phyloP scores from a whole-genome alignment of 2,113 vertebrate genomes.

The Saimiri boliviensis region DNA sequence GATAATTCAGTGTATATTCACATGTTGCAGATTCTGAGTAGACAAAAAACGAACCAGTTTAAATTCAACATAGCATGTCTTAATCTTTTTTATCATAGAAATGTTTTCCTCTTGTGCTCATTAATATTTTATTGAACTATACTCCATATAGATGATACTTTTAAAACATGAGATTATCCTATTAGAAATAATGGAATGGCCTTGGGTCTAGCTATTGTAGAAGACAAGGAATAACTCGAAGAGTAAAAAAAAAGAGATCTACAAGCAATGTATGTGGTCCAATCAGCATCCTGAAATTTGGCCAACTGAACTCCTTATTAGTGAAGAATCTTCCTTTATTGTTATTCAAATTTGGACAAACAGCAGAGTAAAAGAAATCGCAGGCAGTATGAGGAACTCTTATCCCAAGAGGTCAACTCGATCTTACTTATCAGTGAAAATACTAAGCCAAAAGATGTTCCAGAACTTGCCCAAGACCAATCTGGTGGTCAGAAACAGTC shows the following conservation, averaged over 20 bases:
- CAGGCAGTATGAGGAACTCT: rapidly evolving
- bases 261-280: background rate
- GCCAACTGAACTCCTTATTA: background rate
- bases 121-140: background rate
- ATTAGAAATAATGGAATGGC: background rate
- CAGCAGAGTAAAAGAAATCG: background rate
- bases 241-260: background rate
- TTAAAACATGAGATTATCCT: background rate
- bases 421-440: background rate
- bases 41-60: background rate
- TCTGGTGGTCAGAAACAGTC: background rate
- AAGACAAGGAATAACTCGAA: background rate
- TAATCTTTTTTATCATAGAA: background rate
- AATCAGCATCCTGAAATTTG: background rate
- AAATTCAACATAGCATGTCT: background rate
- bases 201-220: background rate
- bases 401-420: background rate
- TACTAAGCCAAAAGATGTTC: background rate
- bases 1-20: background rate
- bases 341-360: background rate
- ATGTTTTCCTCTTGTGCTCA: background rate
- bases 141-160: background rate
- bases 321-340: background rate
- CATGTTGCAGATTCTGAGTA: background rate
- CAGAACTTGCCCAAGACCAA: background rate